Evolutionary conservation across 2,888 invertebrate species (phyloP).

Genomic region (Pycnomerus fuliginosus): DNA sequence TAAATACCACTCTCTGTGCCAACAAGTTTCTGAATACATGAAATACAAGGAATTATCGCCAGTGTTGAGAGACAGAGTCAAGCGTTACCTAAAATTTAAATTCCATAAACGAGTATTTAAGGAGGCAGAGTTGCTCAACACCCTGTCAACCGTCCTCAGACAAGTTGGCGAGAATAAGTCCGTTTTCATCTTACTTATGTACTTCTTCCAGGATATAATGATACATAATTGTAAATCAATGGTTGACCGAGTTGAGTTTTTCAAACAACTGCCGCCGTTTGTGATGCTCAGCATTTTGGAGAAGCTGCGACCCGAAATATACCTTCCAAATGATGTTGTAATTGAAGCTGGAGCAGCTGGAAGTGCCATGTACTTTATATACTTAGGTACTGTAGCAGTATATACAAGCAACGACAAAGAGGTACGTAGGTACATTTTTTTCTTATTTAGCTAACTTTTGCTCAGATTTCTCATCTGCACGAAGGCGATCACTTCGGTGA

Average conservation of each 20-base stretch:
- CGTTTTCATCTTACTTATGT: too few relatives aligned
- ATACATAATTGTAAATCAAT: slow-evolving; percentile 45
- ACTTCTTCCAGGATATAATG: slow-evolving; percentile 51
- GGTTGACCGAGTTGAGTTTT: slow-evolving; percentile 47
- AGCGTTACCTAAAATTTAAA: slow-evolving; percentile 49
- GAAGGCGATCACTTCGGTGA: slow-evolving; percentile 56
- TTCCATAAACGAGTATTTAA: slow-evolving; percentile 49
- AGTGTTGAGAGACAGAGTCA: slow-evolving; percentile 44
- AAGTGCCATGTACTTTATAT: slow-evolving; percentile 50
- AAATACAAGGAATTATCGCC: slow-evolving; percentile 51
- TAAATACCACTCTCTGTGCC: slow-evolving; percentile 39
- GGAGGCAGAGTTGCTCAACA: slow-evolving; percentile 46
- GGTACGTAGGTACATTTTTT: slow-evolving; percentile 10
- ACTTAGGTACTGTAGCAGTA: slow-evolving; percentile 52
- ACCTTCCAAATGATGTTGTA: slow-evolving; percentile 49
- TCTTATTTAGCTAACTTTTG: too few relatives aligned
- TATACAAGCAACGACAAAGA: slow-evolving; percentile 50
- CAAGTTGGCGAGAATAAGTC: too few relatives aligned
- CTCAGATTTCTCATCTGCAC: slow-evolving; percentile 52
- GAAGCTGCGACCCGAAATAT: slow-evolving; percentile 41
- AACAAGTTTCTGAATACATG: slow-evolving; percentile 52
- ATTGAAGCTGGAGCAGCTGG: slow-evolving; percentile 46
- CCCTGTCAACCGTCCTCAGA: slow-evolving; percentile 26
- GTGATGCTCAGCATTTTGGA: slow-evolving; percentile 4
- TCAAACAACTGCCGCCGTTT: slow-evolving; percentile 35